Base-by-base conservation (phyloP, 2,888 invertebrate species). In the Craniophora ligustri region DNA sequence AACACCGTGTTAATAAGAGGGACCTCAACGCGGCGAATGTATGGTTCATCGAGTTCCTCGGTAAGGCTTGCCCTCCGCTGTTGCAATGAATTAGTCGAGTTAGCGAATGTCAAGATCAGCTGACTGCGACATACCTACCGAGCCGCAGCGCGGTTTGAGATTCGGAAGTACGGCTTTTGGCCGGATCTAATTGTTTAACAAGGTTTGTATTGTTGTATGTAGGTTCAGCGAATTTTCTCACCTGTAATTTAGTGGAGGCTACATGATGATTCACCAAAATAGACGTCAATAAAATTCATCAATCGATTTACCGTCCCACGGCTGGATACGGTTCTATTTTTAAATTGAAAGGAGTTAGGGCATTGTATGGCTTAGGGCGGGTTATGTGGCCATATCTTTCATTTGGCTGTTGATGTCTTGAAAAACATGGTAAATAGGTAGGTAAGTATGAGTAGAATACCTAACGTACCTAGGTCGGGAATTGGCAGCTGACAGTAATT, bases 1-100 rank as follows among this genome's bases (percentile, higher is more conserved):
- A 57, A 48, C 45, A 40, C 47, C 46, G 55, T 72, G 91, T 81
- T 91, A 91, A 91, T 82, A 61, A 71, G 78, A 76, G 70, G 75
- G 86, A 73, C 88, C 87, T 83, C 78, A 82, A 21, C 28, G 0
- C 69, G 67, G 56, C 51, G 57, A 51, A 59, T 58, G 54, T 73
- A 75, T 69, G 79, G 68, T 79, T 80, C 81, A 84, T 77, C 81
- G 81, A 72, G 63, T 74, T 67, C 54, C 35, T 35, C 23, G 4
- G n/a, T 23, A n/a, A 59, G 36, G 28, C 7, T 11, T 6, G 26
- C 18, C 10, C 23, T 21, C 26, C 7, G 28, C 57, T 30, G 77
- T 73, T 74, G 81, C 71, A 76, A 78, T 55, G 60, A 78, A 75
- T 86, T 86, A 82, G 82, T 71, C 50, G 53, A 66, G 73, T 85